These are phyloP conservation scores for Drosophila tripunctata DNA, from an alignment of 2,888 invertebrate species.

Conservation along the genomic window DNA sequence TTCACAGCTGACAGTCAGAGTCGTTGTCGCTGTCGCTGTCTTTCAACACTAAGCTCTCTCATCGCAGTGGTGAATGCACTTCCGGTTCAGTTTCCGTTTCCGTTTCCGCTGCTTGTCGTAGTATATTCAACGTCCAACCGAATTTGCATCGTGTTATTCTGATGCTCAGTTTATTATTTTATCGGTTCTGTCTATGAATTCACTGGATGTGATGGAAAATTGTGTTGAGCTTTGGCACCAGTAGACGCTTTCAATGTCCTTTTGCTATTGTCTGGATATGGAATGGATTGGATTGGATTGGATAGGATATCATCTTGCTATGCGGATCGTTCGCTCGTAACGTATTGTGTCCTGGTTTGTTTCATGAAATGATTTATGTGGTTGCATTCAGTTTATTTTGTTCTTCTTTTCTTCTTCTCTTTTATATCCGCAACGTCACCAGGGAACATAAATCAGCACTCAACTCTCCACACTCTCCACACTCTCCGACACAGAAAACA, in stretches of 20 bases:
- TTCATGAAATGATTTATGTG: constrained; percentile 64
- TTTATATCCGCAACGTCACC: constrained; percentile 36
- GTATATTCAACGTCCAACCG: constrained; percentile 30
- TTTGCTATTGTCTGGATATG: constrained; percentile 22
- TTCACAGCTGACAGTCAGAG: constrained; percentile 3
- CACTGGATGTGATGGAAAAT: not conserved
- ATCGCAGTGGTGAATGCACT: constrained; percentile 45
- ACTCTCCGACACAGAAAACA: not conserved
- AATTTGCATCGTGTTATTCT: constrained; percentile 48
- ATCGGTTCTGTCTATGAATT: constrained; percentile 30
- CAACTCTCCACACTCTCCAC: constrained; percentile 20
- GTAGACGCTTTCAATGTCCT: constrained; percentile 36
- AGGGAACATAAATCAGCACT: constrained; percentile 62
- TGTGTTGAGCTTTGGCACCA: not conserved
- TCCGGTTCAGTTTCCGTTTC: no score
- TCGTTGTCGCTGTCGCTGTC: not conserved
- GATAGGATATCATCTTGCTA: constrained; percentile 31
- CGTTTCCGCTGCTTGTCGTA: constrained; percentile 35
- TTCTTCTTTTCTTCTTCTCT: not conserved
- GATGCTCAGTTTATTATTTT: constrained; percentile 49
- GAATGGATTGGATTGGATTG: constrained; percentile 1
- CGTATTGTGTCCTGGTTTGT: constrained; percentile 10
- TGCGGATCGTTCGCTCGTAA: constrained; percentile 5
- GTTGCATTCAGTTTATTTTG: constrained; percentile 29
- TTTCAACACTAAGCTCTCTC: constrained; percentile 10